These are phyloP conservation scores for Arctopsyche grandis DNA, from an alignment of 1,140 invertebrate species.

Conservation along the genomic window DNA sequence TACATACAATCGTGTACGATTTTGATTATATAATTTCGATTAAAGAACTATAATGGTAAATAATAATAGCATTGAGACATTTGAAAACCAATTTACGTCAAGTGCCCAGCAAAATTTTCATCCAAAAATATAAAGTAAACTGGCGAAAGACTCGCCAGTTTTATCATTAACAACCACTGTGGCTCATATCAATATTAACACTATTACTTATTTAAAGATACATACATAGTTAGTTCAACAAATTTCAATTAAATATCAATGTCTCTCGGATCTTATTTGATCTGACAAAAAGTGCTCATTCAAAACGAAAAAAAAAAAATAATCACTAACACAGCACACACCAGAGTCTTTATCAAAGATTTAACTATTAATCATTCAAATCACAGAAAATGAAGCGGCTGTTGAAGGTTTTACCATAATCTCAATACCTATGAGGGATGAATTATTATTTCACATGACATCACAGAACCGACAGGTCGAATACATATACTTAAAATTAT, in stretches of 20 bases:
- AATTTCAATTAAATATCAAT: conserved; percentile 25
- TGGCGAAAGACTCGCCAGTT: not conserved
- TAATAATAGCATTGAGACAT: not conserved
- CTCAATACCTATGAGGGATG: conserved; percentile 2
- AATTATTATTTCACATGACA: conserved; percentile 24
- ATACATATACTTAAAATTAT: conserved; percentile 17
- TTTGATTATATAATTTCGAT: not conserved
- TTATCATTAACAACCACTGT: conserved; percentile 16
- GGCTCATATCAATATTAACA: conserved; percentile 15
- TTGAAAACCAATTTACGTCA: not conserved
- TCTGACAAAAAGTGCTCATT: conserved; percentile 6
- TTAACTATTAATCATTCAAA: conserved; percentile 51
- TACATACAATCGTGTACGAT: not conserved
- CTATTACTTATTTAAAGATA: not conserved
- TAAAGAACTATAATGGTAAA: not conserved
- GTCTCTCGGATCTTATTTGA: not conserved
- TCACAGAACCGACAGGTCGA: conserved; percentile 46
- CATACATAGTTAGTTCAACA: not conserved
- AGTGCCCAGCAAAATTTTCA: not conserved
- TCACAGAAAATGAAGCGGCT: conserved; percentile 51
- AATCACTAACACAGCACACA: not conserved
- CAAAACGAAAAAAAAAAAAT: not conserved
- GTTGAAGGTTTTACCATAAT: conserved; percentile 37
- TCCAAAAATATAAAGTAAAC: conserved; percentile 23
- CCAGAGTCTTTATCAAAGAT: not conserved